These are phyloP conservation scores for Myoxocephalus aenaeus DNA, from an alignment of 2,797 vertebrate genomes.

Conservation along the genomic window DNA sequence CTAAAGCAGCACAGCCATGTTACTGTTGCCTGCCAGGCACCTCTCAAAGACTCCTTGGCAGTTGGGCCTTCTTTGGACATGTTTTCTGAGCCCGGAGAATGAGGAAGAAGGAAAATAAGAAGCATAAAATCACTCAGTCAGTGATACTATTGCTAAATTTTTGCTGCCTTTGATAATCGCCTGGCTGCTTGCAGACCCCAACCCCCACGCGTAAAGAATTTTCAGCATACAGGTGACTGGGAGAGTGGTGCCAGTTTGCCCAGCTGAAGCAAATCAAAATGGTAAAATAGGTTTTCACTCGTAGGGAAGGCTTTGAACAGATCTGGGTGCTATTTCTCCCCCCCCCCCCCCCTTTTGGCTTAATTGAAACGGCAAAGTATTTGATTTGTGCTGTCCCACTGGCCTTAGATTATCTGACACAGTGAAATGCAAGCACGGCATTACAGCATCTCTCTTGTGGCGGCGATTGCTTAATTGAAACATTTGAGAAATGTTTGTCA, in stretches of 20 bases:
- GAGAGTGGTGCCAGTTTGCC: slow-evolving; percentile 25
- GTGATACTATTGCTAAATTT: slow-evolving; percentile 34
- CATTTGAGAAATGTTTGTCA: slow-evolving; percentile 35
- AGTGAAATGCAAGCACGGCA: slow-evolving; percentile 8
- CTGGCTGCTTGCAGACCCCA: slow-evolving; percentile 52
- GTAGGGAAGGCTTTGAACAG: not conserved
- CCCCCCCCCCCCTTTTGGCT: too few species aligned
- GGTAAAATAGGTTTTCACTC: slow-evolving; percentile 16
- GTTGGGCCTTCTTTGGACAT: slow-evolving; percentile 50
- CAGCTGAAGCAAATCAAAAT: slow-evolving; percentile 38
- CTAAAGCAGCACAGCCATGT: slow-evolving; percentile 73
- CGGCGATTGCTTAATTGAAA: slow-evolving; percentile 38
- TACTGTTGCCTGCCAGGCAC: slow-evolving; percentile 73
- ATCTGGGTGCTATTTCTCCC: not conserved
- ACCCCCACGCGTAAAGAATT: slow-evolving; percentile 64
- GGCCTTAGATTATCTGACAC: slow-evolving; percentile 10
- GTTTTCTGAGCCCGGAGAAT: slow-evolving; percentile 33
- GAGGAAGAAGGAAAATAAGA: slow-evolving; percentile 7
- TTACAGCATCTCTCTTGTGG: slow-evolving; percentile 10
- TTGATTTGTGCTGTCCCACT: slow-evolving; percentile 18
- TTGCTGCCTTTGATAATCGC: slow-evolving; percentile 54
- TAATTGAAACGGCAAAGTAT: slow-evolving; percentile 21
- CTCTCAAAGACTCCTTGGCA: slow-evolving; percentile 61
- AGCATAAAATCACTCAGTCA: slow-evolving; percentile 39
- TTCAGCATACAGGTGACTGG: slow-evolving; percentile 71